Evolutionary conservation across 1,140 invertebrate genomes (phyloP), one percentile per base, ranked within the genome.

Genomic region (Drosophila paulistorum): DNA sequence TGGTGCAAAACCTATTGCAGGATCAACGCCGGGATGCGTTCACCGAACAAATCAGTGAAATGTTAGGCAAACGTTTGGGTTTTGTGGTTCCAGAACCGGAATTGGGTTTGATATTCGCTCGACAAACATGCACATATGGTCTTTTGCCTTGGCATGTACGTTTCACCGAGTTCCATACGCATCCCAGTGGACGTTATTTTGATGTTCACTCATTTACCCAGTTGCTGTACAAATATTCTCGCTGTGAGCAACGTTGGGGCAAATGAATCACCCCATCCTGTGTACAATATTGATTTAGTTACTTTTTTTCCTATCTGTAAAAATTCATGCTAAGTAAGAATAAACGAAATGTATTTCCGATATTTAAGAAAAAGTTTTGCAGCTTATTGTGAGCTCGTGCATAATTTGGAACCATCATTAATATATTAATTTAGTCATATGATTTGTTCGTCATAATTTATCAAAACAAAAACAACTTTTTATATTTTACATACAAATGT

Each of bases 201-300:
- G 66, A 82, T 41, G 90, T 65, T 30, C 42, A 75, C 20, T 55
- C 69, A 5, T 92, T 92, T 58, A 75, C 68, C n/a, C 71, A 66
- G 17, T 68, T 92, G 65, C 81, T 92, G 7, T 90, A 68, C 45
- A 87, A 74, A 77, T 92, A 90, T 71, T 89, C 91, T 45, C 81
- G 86, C 17, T 91, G 89, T 65, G 91, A 92, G 75, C 91, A 91
- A 62, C 74, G 91, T n/a, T 92, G 85, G 91, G 91, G 91, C 39
- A 92, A 91, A 75, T 92, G 85, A 61, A n/a, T 48, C 30, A 7
- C 51, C 10, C 13, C 7, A 1, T 37, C 61, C 64, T 54, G 51
- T 62, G 33, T 59, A 59, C 23, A 68, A 70, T 71, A 59, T 76
- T 48, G 76, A 76, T 70, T 60, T 81, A 79, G 71, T 82, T 91